These are phyloP conservation scores for Stenotaenia linearis DNA, from an alignment of 2,888 invertebrate species.

Conservation along the genomic window DNA sequence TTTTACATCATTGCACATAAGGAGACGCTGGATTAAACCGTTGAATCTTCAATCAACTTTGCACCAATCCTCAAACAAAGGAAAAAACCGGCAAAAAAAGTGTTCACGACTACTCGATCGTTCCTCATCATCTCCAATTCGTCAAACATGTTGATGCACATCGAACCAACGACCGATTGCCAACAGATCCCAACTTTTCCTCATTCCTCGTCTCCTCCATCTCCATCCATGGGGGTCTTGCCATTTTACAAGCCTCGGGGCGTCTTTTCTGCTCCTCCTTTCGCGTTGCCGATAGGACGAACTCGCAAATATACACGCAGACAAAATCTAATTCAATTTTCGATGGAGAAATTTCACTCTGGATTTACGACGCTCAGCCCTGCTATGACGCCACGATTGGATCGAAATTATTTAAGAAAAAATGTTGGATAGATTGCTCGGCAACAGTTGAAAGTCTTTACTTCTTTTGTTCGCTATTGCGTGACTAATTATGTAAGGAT, in stretches of 20 bases:
- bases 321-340: slow-evolving; percentile 24
- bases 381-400: neutral
- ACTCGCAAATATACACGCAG: slow-evolving; percentile 17
- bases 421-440: neutral
- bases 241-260: slow-evolving; percentile 4
- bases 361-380: slow-evolving; percentile 13
- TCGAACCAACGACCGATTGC: neutral
- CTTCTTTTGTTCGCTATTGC: neutral
- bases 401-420: neutral
- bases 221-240: neutral
- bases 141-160: neutral
- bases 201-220: neutral
- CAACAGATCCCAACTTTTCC: slow-evolving; percentile 9
- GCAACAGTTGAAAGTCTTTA: neutral
- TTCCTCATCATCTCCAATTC: neutral
- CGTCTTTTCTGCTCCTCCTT: slow-evolving; percentile 19
- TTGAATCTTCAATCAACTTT: slow-evolving; percentile 23
- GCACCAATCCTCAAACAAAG: slow-evolving; percentile 11
- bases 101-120: neutral
- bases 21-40: slow-evolving; percentile 20
- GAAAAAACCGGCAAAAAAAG: neutral
- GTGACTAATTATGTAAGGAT: neutral
- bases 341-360: slow-evolving; percentile 21
- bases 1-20: slow-evolving; percentile 17
- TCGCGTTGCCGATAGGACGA: neutral